Evolutionary conservation across 2,797 vertebrate species (phyloP).

Genomic region (Psittacula echo): DNA sequence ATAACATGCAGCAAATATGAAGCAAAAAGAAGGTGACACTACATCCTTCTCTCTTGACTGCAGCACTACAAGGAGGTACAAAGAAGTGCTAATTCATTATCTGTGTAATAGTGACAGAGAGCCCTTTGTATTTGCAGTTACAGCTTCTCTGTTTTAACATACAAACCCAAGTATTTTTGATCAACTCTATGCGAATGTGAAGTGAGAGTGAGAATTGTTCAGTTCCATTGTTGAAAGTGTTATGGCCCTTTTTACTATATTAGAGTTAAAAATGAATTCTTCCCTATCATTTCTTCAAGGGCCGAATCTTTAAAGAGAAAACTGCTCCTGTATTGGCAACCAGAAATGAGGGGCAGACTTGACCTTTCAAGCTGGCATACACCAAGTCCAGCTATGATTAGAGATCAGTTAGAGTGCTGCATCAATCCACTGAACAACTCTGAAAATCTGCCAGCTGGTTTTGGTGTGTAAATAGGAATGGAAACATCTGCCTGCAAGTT

Average conservation of each 20-base stretch:
- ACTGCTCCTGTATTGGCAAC: background rate
- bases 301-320: background rate
- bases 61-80: background rate
- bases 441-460: background rate
- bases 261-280: background rate
- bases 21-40: conserved; percentile 33
- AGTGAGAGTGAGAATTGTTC: background rate
- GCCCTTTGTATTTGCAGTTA: background rate
- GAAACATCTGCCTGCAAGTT: background rate
- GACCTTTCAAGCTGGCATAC: background rate
- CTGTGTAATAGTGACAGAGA: background rate
- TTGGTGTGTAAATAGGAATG: background rate
- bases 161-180: background rate
- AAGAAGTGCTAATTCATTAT: background rate
- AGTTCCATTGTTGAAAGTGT: background rate
- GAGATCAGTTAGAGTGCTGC: background rate
- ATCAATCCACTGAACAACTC: background rate
- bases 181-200: background rate
- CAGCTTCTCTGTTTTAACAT: background rate
- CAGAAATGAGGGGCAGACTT: background rate
- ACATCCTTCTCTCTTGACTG: background rate
- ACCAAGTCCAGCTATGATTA: background rate
- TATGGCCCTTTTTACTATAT: background rate
- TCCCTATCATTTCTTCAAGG: background rate
- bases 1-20: background rate